Evolutionary conservation across 1,140 invertebrate genomes (phyloP).

Genomic region (Pseudomyrmex dendroicus): DNA sequence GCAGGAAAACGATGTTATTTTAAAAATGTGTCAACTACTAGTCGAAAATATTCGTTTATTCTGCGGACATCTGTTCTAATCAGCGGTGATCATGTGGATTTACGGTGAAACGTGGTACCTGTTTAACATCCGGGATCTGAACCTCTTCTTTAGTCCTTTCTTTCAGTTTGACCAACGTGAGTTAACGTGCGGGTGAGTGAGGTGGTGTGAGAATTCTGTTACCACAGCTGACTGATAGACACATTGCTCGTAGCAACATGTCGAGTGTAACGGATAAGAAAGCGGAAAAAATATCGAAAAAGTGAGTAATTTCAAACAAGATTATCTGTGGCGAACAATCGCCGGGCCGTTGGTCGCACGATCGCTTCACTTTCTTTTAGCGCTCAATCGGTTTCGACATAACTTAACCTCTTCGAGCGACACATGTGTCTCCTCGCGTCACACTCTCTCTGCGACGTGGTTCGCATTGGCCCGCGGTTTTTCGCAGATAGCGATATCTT

Average conservation of each 20-base stretch:
- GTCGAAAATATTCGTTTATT: too few species aligned
- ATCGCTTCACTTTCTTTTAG: neutral
- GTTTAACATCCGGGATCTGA: too few species aligned
- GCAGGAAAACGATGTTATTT: too few species aligned
- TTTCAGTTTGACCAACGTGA: too few species aligned
- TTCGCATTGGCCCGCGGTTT: neutral
- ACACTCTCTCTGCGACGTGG: constrained; percentile 16
- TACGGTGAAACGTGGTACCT: too few species aligned
- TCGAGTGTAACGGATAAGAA: constrained; percentile 86
- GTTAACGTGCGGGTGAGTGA: too few species aligned
- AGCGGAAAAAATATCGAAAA: constrained; percentile 89
- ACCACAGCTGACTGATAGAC: too few species aligned
- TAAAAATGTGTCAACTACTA: too few species aligned
- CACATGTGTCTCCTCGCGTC: neutral
- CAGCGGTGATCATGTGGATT: too few species aligned
- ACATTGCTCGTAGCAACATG: constrained; percentile 35
- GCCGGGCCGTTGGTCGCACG: neutral
- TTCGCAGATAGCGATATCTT: constrained; percentile 32
- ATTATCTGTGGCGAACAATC: neutral
- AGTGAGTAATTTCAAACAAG: constrained; percentile 85
- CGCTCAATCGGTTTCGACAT: neutral
- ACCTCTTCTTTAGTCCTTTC: too few species aligned
- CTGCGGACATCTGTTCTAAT: too few species aligned
- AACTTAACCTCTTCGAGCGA: neutral
- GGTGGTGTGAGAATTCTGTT: too few species aligned